Conservation (phyloP, 2,888 invertebrate species). For the Apamea monoglypha region DNA sequence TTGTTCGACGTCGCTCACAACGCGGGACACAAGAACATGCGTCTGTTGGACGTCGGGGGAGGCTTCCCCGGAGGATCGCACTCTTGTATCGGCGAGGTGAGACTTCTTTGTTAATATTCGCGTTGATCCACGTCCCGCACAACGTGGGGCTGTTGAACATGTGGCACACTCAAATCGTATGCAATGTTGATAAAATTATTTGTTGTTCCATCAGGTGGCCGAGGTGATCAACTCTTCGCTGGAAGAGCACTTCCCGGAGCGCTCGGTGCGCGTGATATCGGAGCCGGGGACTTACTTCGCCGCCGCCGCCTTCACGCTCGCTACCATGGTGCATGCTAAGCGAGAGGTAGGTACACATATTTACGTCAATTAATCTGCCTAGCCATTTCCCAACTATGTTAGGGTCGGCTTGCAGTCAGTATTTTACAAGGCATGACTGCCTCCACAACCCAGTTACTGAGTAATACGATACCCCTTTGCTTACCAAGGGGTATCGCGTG, state of each 20-base stretch:
- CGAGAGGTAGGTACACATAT: constrained; percentile 40
- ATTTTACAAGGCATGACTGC: too few species aligned
- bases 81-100: constrained; percentile 92
- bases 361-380: too few species aligned
- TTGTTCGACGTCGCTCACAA: constrained; percentile 93
- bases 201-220: constrained; percentile 91
- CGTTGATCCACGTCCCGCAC: not conserved
- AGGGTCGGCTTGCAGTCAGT: too few species aligned
- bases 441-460: too few species aligned
- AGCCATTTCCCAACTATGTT: too few species aligned
- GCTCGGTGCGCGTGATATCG: constrained; percentile 95
- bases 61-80: constrained; percentile 96
- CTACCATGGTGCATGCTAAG: constrained; percentile 94
- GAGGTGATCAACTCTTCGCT: constrained; percentile 94
- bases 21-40: constrained; percentile 93
- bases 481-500: too few species aligned
- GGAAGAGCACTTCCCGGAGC: constrained; percentile 94
- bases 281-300: constrained; percentile 99
- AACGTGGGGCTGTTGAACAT: not conserved
- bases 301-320: constrained; percentile 98
- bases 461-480: too few species aligned
- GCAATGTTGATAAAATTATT: not conserved
- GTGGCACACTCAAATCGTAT: too few species aligned
- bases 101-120: not conserved
- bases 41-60: constrained; percentile 96